Percentiles rank a stretch among this genome's conserved stretches.
These are phyloP conservation scores for Podarcis cretensis DNA, from an alignment of 2,113 vertebrate genomes.

Conservation along the genomic window DNA sequence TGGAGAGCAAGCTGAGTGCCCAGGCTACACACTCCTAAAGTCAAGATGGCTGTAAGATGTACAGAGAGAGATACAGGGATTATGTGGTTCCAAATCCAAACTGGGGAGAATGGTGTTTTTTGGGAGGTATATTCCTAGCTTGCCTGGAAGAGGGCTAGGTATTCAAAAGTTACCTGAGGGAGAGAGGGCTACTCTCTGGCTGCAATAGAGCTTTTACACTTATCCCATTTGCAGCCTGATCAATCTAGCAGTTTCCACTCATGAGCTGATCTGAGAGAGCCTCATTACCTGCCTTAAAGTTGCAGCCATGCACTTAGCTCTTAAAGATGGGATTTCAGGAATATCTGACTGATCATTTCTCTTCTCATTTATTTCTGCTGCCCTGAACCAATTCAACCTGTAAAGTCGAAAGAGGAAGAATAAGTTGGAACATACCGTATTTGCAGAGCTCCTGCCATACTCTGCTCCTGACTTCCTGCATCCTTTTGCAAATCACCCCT, in stretches of 20 bases:
- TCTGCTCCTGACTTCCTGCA: background rate
- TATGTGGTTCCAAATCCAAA: background rate
- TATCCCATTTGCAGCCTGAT: slow-evolving; percentile 63
- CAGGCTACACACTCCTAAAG: background rate
- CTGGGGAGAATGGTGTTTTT: background rate
- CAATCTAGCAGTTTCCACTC: slow-evolving; percentile 71
- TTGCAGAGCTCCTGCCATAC: slow-evolving; percentile 42
- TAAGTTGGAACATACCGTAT: slow-evolving; percentile 21
- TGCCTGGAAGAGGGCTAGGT: background rate
- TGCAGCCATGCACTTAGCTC: slow-evolving; percentile 70
- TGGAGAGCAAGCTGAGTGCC: background rate
- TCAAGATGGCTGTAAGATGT: background rate
- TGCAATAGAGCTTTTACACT: slow-evolving; percentile 47
- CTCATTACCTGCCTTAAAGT: slow-evolving; percentile 73
- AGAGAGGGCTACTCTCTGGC: rapidly evolving
- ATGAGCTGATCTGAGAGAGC: slow-evolving; percentile 69
- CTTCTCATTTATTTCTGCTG: slow-evolving; percentile 73
- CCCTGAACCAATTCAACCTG: slow-evolving; percentile 71
- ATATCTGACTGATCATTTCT: slow-evolving; percentile 76
- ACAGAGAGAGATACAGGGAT: background rate
- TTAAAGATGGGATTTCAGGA: slow-evolving; percentile 70
- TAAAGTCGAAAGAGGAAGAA: slow-evolving; percentile 65
- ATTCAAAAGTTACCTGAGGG: rapidly evolving
- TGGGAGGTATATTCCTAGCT: background rate
- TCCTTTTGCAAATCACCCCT: slow-evolving; percentile 21